Evolutionary conservation across 92 coral and sea anemone genomes (phyloP), one percentile per base, ranked within the genome.

Genomic region (Micromussa lordhowensis): DNA sequence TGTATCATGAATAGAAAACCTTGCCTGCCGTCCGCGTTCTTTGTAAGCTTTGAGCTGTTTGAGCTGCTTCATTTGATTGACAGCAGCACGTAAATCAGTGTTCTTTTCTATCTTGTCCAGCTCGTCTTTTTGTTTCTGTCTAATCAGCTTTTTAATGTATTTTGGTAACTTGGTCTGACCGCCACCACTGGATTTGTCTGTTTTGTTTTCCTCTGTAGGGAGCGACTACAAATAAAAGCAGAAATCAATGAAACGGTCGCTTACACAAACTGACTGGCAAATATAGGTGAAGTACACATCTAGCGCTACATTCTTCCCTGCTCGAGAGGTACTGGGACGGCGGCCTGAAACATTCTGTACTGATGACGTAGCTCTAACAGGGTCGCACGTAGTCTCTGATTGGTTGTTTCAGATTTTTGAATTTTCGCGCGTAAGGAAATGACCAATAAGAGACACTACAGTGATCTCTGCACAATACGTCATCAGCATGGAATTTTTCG

Each of bases 131-230:
- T 88, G 90, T 78, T 95, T 83, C 85, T 93, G 88, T 31, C 80
- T 82, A 21, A 95, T 94, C 58, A 95, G 94, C 76, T 93, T 95
- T 48, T 78, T 77, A 68, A 95, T 95, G 82, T 95, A 95, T 35
- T 92, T 94, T 48, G 98, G 98, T 21, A 95, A 91, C 70, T 92
- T 78, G 48, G 92, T 54, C 68, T 69, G 55, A 44, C 78, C 72
- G 69, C 61, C 69, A 28, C 70, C 54, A 21, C 81, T 29, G 19
- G 58, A 51, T 74, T 48, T 30, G 24, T 74, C 61, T 28, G 54
- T 51, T 77, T 68, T 77, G 72, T 91, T 63, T 31, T 82, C 88
- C 82, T 87, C 77, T 7, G 80, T 1, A 36, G 26, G 0, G 21
- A 72, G 83, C 51, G 29, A 2, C 80, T 74, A 15, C 31, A 36